Base-by-base conservation (phyloP, 2,888 invertebrate species). In the Anorthoa munda region DNA sequence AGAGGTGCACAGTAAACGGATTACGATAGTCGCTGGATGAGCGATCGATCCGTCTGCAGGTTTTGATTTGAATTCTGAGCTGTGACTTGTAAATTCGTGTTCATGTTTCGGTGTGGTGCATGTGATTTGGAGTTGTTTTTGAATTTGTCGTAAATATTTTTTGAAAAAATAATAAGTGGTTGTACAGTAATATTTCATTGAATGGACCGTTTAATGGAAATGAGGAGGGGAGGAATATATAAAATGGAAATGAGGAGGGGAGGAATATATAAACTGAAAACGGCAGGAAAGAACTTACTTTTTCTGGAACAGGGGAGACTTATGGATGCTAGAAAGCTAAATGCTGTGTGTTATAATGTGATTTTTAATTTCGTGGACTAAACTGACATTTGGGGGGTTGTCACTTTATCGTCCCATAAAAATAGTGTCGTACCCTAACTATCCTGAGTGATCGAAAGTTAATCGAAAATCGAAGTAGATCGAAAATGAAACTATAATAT, bases 31-130 rank as follows among this genome's bases (percentile, higher is more conserved):
- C 50, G 31, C 39, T 71, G 72, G 50, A 18, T 26, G 65, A 78
- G 65, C 46, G 55, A 78, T 77, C 65, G 78, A 65, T 77, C 7
- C 18, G 50, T 46, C 46, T 63, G 77, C 17, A 66, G 50, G 55
- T 45, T 78, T 55, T 59, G 78, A 72, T 72, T 72, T 51, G 18
- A 60, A 77, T 77, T 72, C 65, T 72, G 71, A n/a, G 50, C 21
- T 31, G 26, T 48, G 26, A 75, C 18, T 66, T 45, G 51, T 48
- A 39, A 45, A 60, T 45, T n/a, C 15, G 21, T 21, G 4, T 11
- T n/a, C 60, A 68, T 45, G 15, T 50, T 75, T 56, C 39, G 23
- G n/a, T 31, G 51, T 9, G 23, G 39, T 39, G 51, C 23, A 15
- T 39, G 17, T 50, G 50, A 39, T 75, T 75, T 59, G 11, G 17